phyloP scores from a whole-genome alignment of 1,140 invertebrate genomes.

The Palaemon carinicauda region DNA sequence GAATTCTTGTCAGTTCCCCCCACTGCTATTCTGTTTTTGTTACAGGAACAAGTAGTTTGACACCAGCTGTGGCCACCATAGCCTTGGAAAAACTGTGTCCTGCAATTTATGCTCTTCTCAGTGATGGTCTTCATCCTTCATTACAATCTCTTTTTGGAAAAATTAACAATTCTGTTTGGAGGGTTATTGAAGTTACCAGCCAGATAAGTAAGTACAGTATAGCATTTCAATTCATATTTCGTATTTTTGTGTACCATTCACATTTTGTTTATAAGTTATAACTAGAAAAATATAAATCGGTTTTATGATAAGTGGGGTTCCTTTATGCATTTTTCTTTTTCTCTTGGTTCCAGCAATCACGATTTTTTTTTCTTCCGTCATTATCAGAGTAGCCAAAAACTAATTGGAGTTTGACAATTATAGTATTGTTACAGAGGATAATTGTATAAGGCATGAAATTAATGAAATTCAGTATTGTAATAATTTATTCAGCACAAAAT shows the following conservation, averaged over 20 bases:
- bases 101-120: constrained; percentile 82
- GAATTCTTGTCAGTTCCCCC: background rate
- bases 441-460: too few relatives aligned
- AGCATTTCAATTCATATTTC: background rate
- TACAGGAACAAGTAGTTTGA: constrained; percentile 68
- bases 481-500: too few relatives aligned
- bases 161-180: constrained; percentile 88
- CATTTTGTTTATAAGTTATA: too few relatives aligned
- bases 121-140: constrained; percentile 81
- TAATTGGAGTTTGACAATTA: too few relatives aligned
- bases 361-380: too few relatives aligned
- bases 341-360: too few relatives aligned
- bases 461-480: too few relatives aligned
- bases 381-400: too few relatives aligned
- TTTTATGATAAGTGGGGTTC: background rate
- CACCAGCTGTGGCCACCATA: constrained; percentile 71
- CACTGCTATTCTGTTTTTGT: background rate
- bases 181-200: constrained; percentile 84
- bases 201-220: constrained; percentile 81
- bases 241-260: background rate
- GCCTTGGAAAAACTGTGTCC: constrained; percentile 78
- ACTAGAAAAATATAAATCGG: background rate
- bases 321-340: background rate
- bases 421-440: too few relatives aligned
- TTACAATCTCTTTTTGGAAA: constrained; percentile 86